Evolutionary conservation across 1,140 invertebrate species (phyloP), one percentile per base, ranked within the genome.

Genomic region (Drosophila kanapiae): DNA sequence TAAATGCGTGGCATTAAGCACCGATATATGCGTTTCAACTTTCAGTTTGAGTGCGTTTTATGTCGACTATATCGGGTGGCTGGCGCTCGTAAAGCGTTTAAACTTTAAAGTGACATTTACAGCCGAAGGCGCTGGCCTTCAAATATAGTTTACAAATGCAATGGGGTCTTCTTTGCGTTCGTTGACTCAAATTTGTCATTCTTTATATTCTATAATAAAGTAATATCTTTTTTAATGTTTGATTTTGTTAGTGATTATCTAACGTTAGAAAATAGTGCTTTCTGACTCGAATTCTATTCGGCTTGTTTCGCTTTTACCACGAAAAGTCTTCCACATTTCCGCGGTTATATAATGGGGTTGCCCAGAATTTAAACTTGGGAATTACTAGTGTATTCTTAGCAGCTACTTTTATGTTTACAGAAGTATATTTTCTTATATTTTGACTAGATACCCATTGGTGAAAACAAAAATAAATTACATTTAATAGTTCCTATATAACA

Each of bases 41-140:
- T 58, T 78, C 10, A 31, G 43, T 27, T 43, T 27, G 27, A 74
- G 48, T 68, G 62, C 31, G 38, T 70, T 69, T 69, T 43, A 42
- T 40, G 45, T 33, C 11, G 18, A 9, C 18, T 7, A 56, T 54
- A 27, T 62, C 47, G 59, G 31, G 33, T 62, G 14, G 29, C 61
- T 33, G 35, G 4, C 0, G 40, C 54, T 42, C 35, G 16, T 58
- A 31, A 60, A 65, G 48, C 8, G 40, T 27, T 79, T 48, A 40
- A 71, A 45, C 29, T 64, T 78, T 48, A 45, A 64, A 51, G 49
- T 60, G 45, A 42, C 47, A 71, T 78, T 78, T 58, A 59, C 43
- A 47, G 42, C 13, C 67, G 2, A 6, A n/a, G 11, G 13, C 11
- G 43, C 16, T 49, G 49, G 43, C 38, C 48, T 68, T n/a, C 14